Conservation (phyloP, 2,113 vertebrate genomes). For the Aegithalos caudatus region DNA sequence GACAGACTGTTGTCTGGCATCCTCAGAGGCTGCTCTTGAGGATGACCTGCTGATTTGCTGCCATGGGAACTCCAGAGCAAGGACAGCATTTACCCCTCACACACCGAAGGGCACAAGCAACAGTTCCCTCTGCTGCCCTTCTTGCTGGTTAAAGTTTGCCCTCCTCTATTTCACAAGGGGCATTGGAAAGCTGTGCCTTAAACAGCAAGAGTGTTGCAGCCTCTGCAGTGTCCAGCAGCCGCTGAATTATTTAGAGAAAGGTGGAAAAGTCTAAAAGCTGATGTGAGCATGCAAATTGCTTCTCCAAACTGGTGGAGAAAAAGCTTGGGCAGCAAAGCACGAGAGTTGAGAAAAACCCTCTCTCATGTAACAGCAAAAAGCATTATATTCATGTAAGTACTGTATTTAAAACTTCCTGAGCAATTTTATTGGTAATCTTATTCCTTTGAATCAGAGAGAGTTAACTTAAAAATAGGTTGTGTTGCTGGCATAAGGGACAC, state of each 20-base stretch:
- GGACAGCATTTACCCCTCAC: not conserved
- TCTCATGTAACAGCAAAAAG: not conserved
- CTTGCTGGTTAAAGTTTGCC: not conserved
- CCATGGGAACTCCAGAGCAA: slow-evolving; percentile 27
- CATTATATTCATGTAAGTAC: not conserved
- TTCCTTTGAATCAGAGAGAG: not conserved
- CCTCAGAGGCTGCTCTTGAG: slow-evolving; percentile 23
- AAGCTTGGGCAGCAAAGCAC: slow-evolving; percentile 2
- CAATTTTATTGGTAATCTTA: not conserved
- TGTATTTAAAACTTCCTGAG: slow-evolving; percentile 16
- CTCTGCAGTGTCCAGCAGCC: not conserved
- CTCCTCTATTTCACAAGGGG: not conserved
- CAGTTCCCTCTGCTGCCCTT: not conserved
- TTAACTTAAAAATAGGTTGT: not conserved
- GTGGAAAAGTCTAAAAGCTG: not conserved
- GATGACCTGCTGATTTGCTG: slow-evolving; percentile 56
- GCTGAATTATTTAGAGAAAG: not conserved
- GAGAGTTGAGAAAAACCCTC: not conserved
- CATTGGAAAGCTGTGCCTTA: not conserved
- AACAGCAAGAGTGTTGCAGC: not conserved
- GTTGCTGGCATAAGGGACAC: rapidly evolving
- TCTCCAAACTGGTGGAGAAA: not conserved
- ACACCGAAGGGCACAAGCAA: not conserved
- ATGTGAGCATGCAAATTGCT: not conserved
- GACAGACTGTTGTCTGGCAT: slow-evolving; percentile 22